Evolutionary conservation across 2,797 vertebrate genomes (phyloP), one percentile per base, ranked within the genome.

Genomic region (Hydrocynus forskahlii): DNA sequence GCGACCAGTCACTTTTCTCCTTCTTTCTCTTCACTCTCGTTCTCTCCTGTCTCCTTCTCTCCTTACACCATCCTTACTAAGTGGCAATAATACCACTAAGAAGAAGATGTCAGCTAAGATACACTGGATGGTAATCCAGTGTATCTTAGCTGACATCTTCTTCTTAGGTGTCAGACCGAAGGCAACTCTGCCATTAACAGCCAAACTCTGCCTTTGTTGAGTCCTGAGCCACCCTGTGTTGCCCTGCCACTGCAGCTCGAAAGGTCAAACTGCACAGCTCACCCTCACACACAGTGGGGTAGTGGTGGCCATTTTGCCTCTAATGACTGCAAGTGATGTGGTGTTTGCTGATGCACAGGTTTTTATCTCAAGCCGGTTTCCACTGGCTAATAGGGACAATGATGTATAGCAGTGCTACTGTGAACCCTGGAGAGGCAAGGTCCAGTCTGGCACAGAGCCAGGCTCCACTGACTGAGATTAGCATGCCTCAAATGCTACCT

Each of bases 281-380:
- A 0, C 62, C 23, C 45, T 48, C 19, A 60, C 35, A 55, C n/a
- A 55, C 64, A 77, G 38, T 43, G 5, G 43, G 73, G 29, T 59
- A 71, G 69, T 13, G 40, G 69, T n/a, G 2, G 75, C 78, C 83
- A 78, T 80, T 76, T 80, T 84, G 74, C 45, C 77, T 60, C 52
- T 71, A 85, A 85, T 78, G 78, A 83, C 72, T 67, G 68, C 75
- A 43, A 52, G 77, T 63, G 70, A 78, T 77, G 66, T 40, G 17
- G 40, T 62, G 69, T 76, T 85, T 85, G 79, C 77, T 85, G 82
- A 84, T 75, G 84, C 72, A 55, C 69, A 21, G 62, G 77, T 75
- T 82, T 84, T 81, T n/a, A 80, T 84, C 68, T 55, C 60, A 76
- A 75, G 54, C 48, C 16, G 35, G 60, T 69, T 83, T 82, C 21